Base-by-base conservation (phyloP, 2,797 vertebrate genomes). In the Artibeus jamaicensis region DNA sequence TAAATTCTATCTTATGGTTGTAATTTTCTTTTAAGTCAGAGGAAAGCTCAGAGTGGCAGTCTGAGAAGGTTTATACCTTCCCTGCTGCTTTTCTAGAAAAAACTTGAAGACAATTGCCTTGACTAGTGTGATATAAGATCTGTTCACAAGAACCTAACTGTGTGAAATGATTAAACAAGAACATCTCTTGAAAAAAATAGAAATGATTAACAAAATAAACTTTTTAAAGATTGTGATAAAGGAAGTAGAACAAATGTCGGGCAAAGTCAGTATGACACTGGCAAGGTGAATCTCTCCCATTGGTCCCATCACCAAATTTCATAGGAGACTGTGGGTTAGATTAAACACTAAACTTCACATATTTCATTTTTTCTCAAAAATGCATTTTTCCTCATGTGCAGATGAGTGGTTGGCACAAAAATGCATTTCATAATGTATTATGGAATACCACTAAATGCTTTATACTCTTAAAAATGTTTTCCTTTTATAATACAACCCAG, bases 401-500 rank as follows among this genome's bases (percentile, higher is more conserved):
- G 55, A 87, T 82, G 77, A 96, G 94, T 76, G 21, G 55, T 96
- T 97, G 97, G 89, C 95, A 97, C 90, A 81, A 86, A 98, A 98
- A 94, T 98, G 70, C 11, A 94, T 67, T 95, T 96, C 98, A 87
- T 96, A 97, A 97, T 95, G 88, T 85, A 77, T 97, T 97, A 96
- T 59, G 68, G 81, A 97, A 89, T 90, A 97, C 84, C 95, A 88
- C 26, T 89, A 96, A 95, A 97, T 77, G 5, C 11, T 96, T 91
- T 89, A 94, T 19, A 68, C 42, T 91, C 95, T 97, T 96, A 91
- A 89, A 79, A 96, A 90, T 97, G 87, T 67, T 14, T 95, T 89
- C 94, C 97, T 92, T 93, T 92, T 94, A 81, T 88, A 74, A 78
- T 96, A 73, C 9, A 78, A 82, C 94, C 71, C 39, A 95, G 10